phyloP scores from a whole-genome alignment of 2,888 invertebrate genomes.

The Silvanus unidentatus region DNA sequence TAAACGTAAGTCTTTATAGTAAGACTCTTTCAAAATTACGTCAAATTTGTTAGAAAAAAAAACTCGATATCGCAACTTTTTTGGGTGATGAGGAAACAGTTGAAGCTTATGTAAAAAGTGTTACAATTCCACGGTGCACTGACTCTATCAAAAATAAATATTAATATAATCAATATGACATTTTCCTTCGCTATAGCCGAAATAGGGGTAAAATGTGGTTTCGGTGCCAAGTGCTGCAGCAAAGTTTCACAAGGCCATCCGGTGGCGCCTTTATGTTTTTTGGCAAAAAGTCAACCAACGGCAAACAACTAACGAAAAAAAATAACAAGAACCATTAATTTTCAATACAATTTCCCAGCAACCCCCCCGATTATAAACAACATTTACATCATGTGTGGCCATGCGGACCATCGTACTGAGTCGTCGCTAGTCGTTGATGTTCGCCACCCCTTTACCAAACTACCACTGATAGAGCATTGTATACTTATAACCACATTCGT shows the following conservation, averaged over 20 bases:
- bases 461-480: constrained; percentile 36
- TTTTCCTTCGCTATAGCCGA: constrained; percentile 6
- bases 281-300: no score
- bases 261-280: no score
- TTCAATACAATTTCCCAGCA: no score
- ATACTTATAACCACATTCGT: constrained; percentile 31
- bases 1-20: constrained; percentile 1
- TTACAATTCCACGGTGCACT: constrained; percentile 20
- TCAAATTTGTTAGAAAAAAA: no score
- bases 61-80: no score
- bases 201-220: constrained; percentile 5
- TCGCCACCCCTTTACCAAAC: constrained; percentile 31
- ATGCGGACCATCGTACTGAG: constrained; percentile 32
- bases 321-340: not conserved
- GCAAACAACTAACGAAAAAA: not conserved
- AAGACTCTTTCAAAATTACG: no score
- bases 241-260: no score
- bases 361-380: constrained; percentile 7
- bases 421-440: constrained; percentile 25
- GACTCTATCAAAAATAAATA: constrained; percentile 33
- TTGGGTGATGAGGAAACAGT: no score
- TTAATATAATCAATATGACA: constrained; percentile 32
- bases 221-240: not conserved
- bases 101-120: not conserved
- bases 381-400: constrained; percentile 24